Conservation (phyloP, 2,888 invertebrate genomes). For the Agriopis aurantiaria region DNA sequence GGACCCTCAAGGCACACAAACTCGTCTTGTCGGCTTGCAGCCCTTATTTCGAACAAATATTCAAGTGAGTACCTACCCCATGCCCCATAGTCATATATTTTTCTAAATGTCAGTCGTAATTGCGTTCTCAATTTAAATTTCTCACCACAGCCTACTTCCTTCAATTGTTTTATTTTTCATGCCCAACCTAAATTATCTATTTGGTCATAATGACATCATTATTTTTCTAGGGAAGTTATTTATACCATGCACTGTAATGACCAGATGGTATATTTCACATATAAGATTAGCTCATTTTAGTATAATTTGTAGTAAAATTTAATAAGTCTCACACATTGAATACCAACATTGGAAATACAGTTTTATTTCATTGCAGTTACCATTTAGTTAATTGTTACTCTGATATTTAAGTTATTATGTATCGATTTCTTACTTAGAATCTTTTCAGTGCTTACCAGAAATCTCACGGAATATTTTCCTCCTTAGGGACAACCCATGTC, state of each 20-base stretch:
- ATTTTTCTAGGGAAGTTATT: slow-evolving; percentile 75
- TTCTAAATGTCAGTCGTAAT: slow-evolving; percentile 4
- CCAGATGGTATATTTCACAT: slow-evolving; percentile 59
- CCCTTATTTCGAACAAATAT: slow-evolving; percentile 91
- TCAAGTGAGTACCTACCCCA: slow-evolving; percentile 78
- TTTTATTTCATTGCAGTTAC: neutral
- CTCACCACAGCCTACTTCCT: slow-evolving; percentile 24
- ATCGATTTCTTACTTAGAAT: neutral
- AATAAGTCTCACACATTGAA: slow-evolving; percentile 13
- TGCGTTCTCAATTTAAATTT: slow-evolving; percentile 45
- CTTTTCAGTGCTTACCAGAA: neutral
- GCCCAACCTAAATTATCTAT: slow-evolving; percentile 60
- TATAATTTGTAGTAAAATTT: slow-evolving; percentile 30
- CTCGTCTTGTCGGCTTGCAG: slow-evolving; percentile 91
- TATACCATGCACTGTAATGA: slow-evolving; percentile 66
- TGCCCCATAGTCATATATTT: slow-evolving; percentile 5
- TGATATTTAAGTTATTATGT: neutral
- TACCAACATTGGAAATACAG: neutral
- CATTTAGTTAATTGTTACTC: neutral
- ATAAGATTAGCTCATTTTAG: slow-evolving; percentile 45
- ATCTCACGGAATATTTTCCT: slow-evolving; percentile 45
- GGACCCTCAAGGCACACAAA: slow-evolving; percentile 90
- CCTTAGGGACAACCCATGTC: slow-evolving; percentile 89
- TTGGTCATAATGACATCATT: slow-evolving; percentile 77
- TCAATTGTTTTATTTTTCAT: slow-evolving; percentile 42